A percentile compares a stretch with the other conserved stretches of the same genome.
Evolutionary conservation across 2,888 invertebrate genomes (phyloP).

Genomic region (Cheilosia soror): DNA sequence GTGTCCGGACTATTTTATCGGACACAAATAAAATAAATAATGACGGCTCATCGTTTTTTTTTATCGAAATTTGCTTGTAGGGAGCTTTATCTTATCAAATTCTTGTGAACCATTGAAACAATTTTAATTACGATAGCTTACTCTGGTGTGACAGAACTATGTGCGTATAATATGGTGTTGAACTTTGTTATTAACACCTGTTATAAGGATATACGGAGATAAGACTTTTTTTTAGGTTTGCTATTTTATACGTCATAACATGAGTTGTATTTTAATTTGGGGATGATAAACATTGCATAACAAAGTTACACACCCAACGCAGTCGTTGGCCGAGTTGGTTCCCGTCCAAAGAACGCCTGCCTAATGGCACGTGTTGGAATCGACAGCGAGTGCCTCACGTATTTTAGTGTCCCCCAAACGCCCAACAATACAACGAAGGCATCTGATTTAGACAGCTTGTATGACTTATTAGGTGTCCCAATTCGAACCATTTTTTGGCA

Average conservation of each 20-base stretch:
- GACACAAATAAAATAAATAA: slow-evolving; percentile 3
- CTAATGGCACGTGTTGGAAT: too few species aligned
- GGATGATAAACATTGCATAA: background rate
- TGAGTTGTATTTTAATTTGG: background rate
- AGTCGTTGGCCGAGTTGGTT: too few species aligned
- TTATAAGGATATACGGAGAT: slow-evolving; percentile 2
- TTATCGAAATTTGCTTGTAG: background rate
- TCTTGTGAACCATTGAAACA: background rate
- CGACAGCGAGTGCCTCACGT: too few species aligned
- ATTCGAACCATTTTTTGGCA: too few species aligned
- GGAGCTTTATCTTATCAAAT: slow-evolving; percentile 26
- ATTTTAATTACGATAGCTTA: slow-evolving; percentile 13
- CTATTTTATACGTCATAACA: background rate
- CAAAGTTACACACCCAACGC: too few species aligned
- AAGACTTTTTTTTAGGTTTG: background rate
- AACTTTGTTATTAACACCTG: slow-evolving; percentile 18
- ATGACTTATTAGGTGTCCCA: too few species aligned
- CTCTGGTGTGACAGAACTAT: background rate
- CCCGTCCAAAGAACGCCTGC: too few species aligned
- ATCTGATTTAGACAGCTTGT: too few species aligned
- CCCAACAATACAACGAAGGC: too few species aligned
- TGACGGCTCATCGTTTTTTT: slow-evolving; percentile 3
- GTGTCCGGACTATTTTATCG: slow-evolving; percentile 1
- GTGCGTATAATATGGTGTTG: background rate
- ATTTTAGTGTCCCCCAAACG: too few species aligned